Evolutionary conservation across 2,888 invertebrate genomes (phyloP).

Genomic region (Blomia tropicalis): DNA sequence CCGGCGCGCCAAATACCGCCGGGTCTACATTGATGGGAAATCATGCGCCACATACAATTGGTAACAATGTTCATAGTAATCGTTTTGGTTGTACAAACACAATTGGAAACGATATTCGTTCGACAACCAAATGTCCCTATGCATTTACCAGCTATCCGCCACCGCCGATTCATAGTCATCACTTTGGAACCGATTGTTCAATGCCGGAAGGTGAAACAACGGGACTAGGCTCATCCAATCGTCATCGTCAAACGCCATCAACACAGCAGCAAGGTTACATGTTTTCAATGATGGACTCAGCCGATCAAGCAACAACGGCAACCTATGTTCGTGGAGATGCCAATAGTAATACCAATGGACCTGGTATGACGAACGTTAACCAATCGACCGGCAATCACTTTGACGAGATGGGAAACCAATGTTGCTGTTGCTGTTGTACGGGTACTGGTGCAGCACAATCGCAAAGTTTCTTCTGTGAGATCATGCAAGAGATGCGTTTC

Average conservation of each 20-base stretch:
- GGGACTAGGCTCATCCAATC: neutral
- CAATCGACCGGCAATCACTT: neutral
- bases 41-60: neutral
- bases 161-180: neutral
- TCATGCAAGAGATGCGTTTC: conserved; percentile 81
- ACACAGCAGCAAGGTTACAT: neutral
- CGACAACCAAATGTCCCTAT: neutral
- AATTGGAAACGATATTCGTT: neutral
- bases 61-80: neutral
- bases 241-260: neutral
- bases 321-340: neutral
- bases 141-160: conserved; percentile 2
- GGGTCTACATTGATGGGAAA: neutral
- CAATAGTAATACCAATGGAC: neutral
- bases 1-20: too few species aligned
- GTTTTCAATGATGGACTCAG: neutral
- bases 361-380: neutral
- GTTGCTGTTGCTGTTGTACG: conserved; percentile 13
- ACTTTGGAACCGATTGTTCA: neutral
- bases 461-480: conserved; percentile 51
- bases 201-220: neutral
- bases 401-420: neutral
- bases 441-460: conserved; percentile 4
- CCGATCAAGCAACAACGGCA: neutral
- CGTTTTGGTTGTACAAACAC: neutral